These are phyloP conservation scores for Xenotilapia longispinis DNA, from an alignment of 2,113 vertebrate genomes.

Conservation along the genomic window DNA sequence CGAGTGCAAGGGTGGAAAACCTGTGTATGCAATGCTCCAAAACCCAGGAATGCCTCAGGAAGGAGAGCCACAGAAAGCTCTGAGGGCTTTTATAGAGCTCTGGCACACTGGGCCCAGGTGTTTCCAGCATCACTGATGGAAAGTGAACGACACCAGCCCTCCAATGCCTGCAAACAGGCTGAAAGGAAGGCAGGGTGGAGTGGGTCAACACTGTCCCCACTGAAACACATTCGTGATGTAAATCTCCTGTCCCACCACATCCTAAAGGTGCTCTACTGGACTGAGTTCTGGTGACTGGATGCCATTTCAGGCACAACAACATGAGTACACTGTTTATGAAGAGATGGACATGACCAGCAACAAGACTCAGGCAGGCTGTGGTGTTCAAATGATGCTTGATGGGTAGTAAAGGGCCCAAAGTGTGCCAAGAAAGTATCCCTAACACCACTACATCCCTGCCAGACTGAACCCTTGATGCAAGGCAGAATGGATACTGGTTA, in stretches of 20 bases:
- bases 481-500: not conserved
- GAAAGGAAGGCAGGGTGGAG: not conserved
- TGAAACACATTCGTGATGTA: not conserved
- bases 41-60: not conserved
- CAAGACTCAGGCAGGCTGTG: not conserved
- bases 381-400: not conserved
- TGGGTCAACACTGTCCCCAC: not conserved
- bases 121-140: not conserved
- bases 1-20: not conserved
- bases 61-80: not conserved
- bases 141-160: not conserved
- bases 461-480: not conserved
- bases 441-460: not conserved
- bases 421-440: not conserved
- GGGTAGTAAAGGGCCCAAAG: not conserved
- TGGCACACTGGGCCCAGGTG: not conserved
- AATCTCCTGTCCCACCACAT: not conserved
- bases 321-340: not conserved
- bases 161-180: not conserved
- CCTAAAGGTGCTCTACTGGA: not conserved
- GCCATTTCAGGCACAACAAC: not conserved
- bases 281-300: not conserved
- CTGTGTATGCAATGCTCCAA: not conserved
- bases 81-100: not conserved
- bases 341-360: not conserved